phyloP scores from a whole-genome alignment of 2,113 vertebrate genomes.

The Zosterops lateralis region DNA sequence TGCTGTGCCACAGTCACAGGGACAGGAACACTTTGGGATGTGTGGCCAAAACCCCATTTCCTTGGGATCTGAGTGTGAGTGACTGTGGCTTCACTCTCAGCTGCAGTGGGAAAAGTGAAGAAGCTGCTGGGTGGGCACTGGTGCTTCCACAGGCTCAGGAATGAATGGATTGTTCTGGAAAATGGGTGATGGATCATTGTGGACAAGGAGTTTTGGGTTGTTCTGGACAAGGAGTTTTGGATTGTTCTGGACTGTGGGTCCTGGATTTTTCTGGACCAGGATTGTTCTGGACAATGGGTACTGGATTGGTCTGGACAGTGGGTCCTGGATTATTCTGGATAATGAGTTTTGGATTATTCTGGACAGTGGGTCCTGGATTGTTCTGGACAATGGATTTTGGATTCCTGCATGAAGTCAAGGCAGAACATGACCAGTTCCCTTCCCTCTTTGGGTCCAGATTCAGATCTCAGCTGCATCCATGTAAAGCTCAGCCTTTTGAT shows the following conservation, averaged over 20 bases:
- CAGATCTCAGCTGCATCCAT: neutral
- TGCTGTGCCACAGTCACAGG: accelerated
- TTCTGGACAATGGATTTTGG: neutral
- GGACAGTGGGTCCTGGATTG: neutral
- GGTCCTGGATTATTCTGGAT: neutral
- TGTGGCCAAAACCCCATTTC: accelerated
- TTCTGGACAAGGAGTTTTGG: neutral
- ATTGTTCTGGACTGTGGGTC: neutral
- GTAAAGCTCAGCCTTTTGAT: accelerated
- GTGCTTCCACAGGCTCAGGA: neutral
- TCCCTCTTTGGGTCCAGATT: neutral
- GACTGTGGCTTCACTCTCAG: neutral
- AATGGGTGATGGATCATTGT: neutral
- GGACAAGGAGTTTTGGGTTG: neutral
- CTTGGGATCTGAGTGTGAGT: neutral
- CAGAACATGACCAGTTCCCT: neutral
- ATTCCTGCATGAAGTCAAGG: neutral
- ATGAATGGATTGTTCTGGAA: neutral
- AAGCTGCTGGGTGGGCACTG: neutral
- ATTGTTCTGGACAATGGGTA: neutral
- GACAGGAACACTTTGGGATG: neutral
- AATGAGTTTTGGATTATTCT: too few relatives aligned
- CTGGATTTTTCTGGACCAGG: neutral
- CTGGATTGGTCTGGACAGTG: neutral
- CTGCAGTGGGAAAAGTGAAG: neutral